Base-by-base conservation (phyloP, 1,140 invertebrate genomes). In the Pristionchus pacificus region DNA sequence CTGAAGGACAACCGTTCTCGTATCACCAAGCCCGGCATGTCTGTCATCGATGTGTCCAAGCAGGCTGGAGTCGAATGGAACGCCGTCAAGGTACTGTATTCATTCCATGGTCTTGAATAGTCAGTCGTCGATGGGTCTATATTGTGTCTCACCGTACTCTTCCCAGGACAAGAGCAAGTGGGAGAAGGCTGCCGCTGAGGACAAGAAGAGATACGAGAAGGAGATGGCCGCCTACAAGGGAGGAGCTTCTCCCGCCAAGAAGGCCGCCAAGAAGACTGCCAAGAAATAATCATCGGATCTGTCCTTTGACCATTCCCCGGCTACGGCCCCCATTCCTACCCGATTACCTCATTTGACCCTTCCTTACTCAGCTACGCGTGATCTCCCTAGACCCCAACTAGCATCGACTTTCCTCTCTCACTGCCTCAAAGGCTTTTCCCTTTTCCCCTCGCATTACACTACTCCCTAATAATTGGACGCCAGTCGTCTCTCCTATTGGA, bases 11-110 rank as follows among this genome's bases (percentile, higher is more conserved):
- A 88, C 62, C 87, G 95, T n/a, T 13, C 60, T 15, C 86, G 89
- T 76, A 93, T 98, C 60, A 91, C 95, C 77, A 87, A 89, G 30
- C 91, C 94, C 13, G 92, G 91, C 15, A 89, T 96, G 61, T 89
- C 89, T 68, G 88, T 98, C 10, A 93, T 92, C 0, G 95, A 98
- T 80, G 88, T 98, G 59, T 89, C 92, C 0, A 96, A 95, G 85
- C 94, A 92, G 85, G 94, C 89, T 72, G 95, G 95, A 15, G 93
- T 97, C 86, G 87, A 94, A 85, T 98, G 95, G 95, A 90, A 2
- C 27, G 70, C 60, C 30, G 72, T 74, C 30, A 75, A 71, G 66
- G 32, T 61, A 32, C 49, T 64, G 65, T 2, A 59, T 30, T 66
- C n/a, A 24, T 38, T 29, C 24, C 24, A 65, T 58, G 25, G 33